Evolutionary conservation across 2,888 invertebrate genomes (phyloP).

Genomic region (Trichopoda pennipes): DNA sequence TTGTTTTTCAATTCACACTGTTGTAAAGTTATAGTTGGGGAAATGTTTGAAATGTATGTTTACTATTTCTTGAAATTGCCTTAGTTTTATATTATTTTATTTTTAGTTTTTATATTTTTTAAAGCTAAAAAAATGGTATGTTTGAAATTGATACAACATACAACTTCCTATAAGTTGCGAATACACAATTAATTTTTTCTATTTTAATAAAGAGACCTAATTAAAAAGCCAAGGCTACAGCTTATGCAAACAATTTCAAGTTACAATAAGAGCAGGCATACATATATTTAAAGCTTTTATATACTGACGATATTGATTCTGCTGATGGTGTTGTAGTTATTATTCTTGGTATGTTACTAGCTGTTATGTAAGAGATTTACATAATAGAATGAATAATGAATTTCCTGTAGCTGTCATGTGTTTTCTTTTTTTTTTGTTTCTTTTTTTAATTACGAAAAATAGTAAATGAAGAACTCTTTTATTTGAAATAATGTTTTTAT

Average conservation of each 20-base stretch:
- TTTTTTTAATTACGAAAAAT: background rate
- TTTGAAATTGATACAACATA: too few species aligned
- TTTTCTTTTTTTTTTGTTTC: conserved; percentile 14
- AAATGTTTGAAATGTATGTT: too few species aligned
- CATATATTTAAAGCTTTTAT: background rate
- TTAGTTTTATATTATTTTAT: background rate
- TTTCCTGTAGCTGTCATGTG: conserved; percentile 35
- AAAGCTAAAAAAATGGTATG: too few species aligned
- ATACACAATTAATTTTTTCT: background rate
- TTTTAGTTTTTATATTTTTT: too few species aligned
- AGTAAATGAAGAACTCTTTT: background rate
- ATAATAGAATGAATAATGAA: conserved; percentile 65
- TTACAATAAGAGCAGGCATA: background rate
- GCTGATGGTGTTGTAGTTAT: background rate
- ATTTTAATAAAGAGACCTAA: background rate
- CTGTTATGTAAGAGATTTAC: conserved; percentile 54
- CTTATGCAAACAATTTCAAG: background rate
- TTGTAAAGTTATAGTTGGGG: too few species aligned
- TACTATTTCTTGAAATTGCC: too few species aligned
- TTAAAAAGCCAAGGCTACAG: background rate
- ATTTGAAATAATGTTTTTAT: conserved; percentile 36
- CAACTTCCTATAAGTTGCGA: too few species aligned
- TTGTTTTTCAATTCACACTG: too few species aligned
- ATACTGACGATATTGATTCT: conserved; percentile 9
- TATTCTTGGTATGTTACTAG: conserved; percentile 19